Conservation (phyloP, 2,113 vertebrate species). For the Symphodus melops region DNA sequence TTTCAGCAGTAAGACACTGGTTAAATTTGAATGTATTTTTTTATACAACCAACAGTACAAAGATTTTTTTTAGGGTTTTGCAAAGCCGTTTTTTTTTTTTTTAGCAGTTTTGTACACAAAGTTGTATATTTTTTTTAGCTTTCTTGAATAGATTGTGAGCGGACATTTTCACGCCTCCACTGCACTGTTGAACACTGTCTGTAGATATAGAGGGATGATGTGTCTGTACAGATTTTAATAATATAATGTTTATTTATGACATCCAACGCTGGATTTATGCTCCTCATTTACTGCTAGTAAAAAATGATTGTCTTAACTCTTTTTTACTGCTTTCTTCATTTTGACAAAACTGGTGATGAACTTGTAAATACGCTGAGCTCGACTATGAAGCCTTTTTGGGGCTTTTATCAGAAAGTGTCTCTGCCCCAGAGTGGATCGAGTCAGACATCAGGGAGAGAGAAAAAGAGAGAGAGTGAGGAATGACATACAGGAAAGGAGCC, state of each 20-base stretch:
- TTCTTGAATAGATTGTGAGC: constrained; percentile 11
- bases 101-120: constrained; percentile 16
- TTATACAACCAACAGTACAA: constrained; percentile 8
- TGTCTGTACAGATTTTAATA: constrained; percentile 54
- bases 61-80: neutral
- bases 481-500: too few species aligned
- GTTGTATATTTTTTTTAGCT: constrained; percentile 12
- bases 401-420: too few species aligned
- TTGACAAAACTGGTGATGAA: neutral
- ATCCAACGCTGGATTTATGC: constrained; percentile 32
- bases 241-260: constrained; percentile 72
- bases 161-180: constrained; percentile 5
- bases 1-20: constrained; percentile 6
- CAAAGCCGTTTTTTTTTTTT: neutral
- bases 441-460: too few species aligned
- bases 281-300: constrained; percentile 49
- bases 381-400: too few species aligned
- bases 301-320: constrained; percentile 28
- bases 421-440: too few species aligned
- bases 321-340: neutral
- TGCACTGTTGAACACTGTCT: constrained; percentile 5
- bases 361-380: neutral
- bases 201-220: constrained; percentile 31
- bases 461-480: too few species aligned
- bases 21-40: neutral